A percentile compares a stretch with the other conserved stretches of the same genome.
Conservation (phyloP, 1,140 invertebrate species). For the Chymomyza costata region DNA sequence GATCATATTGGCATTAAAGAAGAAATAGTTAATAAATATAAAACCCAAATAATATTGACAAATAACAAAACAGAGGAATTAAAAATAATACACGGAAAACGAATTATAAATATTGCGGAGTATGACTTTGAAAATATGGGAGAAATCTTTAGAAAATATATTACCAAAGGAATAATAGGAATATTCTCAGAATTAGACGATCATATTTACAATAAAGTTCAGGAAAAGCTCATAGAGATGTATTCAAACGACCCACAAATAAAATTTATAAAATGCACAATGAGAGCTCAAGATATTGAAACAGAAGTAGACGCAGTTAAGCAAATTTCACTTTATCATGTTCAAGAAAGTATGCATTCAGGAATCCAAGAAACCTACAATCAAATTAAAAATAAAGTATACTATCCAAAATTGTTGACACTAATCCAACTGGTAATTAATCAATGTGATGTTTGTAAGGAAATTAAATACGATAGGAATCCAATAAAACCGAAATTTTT, state of each 20-base stretch:
- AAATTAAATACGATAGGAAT: constrained; percentile 17
- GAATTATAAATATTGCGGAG: constrained; percentile 1
- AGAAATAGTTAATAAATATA: background rate
- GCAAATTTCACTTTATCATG: constrained; percentile 18
- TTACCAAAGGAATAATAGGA: constrained; percentile 3
- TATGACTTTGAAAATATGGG: background rate
- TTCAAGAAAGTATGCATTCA: constrained; percentile 16
- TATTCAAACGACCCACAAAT: constrained; percentile 11
- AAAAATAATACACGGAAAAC: no score
- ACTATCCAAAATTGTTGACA: constrained; percentile 9
- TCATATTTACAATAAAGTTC: constrained; percentile 7
- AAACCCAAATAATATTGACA: background rate
- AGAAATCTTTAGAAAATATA: constrained; percentile 10
- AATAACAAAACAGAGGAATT: no score
- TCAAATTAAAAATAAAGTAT: constrained; percentile 15
- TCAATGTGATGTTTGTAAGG: constrained; percentile 12
- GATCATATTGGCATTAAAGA: background rate
- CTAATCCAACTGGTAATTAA: constrained; percentile 1
- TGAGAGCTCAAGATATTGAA: constrained; percentile 13
- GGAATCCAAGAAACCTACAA: constrained; percentile 19
- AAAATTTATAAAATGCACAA: constrained; percentile 14
- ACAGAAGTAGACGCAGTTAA: constrained; percentile 10
- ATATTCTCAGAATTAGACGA: constrained; percentile 9
- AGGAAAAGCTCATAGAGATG: constrained; percentile 20
- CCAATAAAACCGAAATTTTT: constrained; percentile 16